Base-by-base conservation (phyloP, 1,140 invertebrate genomes). In the Apocrypta bakeri region DNA sequence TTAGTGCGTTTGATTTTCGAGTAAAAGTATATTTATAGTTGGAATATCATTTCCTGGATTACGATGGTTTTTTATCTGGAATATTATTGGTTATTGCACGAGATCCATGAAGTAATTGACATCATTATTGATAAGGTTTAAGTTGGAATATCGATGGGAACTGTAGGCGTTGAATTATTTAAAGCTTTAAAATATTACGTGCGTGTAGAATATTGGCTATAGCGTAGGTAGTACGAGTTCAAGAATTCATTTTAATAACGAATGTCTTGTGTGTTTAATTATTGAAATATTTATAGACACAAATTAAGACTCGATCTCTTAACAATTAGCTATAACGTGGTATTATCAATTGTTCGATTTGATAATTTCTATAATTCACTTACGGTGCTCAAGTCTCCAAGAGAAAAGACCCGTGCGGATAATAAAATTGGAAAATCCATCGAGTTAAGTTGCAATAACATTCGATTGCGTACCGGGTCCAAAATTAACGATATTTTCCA, bases 401-500 rank as follows among this genome's bases (percentile, higher is more conserved):
- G 25, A n/a, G 14, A 29, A 25, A 27, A 12, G 48, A 79, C 3
- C n/a, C n/a, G 14, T 9, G 25, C 2, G 9, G 61, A 64, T 80
- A 80, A 64, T 73, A 80, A 80, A 80, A 80, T 73, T 73, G 42
- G 56, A 81, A 66, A 66, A 7, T 21, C 25, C 42, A 74, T 2
- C 9, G 9, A 9, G 37, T 81, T 63, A 29, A 64, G 37, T 14
- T 1, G 21, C 9, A 75, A 68, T 81, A 81, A 42, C 21, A 48
- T 17, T 81, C 72, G 27, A 73, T 33, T 3, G 17, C 0, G 21
- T 6, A 17, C 21, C 3, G 48, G 48, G 3, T 6, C 6, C 4
- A 61, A 40, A 72, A 82, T 82, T 61, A 82, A 82, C 56, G 27
- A 78, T 82, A 82, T 82, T 82, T 82, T 82, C 68, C 74, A 82